These are phyloP conservation scores for Sparidentex hasta DNA, from an alignment of 2,797 vertebrate species.

Conservation along the genomic window DNA sequence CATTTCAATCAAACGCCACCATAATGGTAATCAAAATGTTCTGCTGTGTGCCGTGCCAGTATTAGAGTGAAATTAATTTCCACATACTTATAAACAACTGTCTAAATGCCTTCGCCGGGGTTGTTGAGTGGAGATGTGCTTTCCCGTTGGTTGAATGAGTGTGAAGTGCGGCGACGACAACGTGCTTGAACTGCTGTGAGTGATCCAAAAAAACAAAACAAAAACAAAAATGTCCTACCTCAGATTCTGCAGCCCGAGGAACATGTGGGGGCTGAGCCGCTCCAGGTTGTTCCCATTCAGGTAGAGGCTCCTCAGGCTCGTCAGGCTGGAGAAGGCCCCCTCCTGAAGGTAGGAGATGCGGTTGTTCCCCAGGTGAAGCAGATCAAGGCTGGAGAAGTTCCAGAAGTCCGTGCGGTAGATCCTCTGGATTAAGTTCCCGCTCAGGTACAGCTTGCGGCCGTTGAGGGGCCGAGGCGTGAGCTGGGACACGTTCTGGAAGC, in stretches of 20 bases:
- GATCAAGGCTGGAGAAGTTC: conserved; percentile 97
- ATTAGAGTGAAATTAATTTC: conserved; percentile 60
- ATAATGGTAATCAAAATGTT: conserved; percentile 68
- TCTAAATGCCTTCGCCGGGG: conserved; percentile 53
- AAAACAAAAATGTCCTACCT: conserved; percentile 52
- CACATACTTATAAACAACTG: conserved; percentile 54
- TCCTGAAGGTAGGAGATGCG: conserved; percentile 96
- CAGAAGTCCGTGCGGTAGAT: conserved; percentile 95
- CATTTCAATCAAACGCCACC: conserved; percentile 67
- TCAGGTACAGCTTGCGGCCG: conserved; percentile 94
- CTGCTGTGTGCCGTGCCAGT: conserved; percentile 34
- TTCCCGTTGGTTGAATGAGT: conserved; percentile 38
- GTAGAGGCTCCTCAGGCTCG: conserved; percentile 94
- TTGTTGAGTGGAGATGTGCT: conserved; percentile 11
- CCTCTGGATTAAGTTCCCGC: conserved; percentile 96
- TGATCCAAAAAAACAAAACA: conserved; percentile 3
- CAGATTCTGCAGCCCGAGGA: conserved; percentile 94
- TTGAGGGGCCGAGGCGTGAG: conserved; percentile 93
- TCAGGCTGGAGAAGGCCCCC: conserved; percentile 94
- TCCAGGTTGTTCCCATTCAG: conserved; percentile 98
- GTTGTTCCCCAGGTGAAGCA: conserved; percentile 97
- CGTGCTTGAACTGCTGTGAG: conserved; percentile 1
- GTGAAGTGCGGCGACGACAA: conserved; percentile 37
- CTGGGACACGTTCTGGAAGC: conserved; percentile 94
- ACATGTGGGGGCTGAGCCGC: conserved; percentile 93